phyloP scores from a whole-genome alignment of 2,888 invertebrate genomes.

The Campopleginae sp. region DNA sequence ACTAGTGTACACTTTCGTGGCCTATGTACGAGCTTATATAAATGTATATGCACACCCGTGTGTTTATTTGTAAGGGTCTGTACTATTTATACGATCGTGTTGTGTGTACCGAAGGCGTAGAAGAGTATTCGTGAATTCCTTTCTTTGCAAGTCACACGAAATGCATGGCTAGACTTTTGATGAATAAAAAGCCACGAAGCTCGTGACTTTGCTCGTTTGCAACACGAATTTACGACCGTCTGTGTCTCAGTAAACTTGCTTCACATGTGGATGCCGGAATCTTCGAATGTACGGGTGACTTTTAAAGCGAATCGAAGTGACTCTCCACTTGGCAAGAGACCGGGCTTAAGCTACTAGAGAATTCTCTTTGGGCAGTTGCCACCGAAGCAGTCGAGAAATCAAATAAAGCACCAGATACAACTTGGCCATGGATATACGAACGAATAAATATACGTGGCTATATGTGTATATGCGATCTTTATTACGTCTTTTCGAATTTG shows the following conservation, averaged over 20 bases:
- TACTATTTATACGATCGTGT: slow-evolving; percentile 38
- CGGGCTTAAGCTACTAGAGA: slow-evolving; percentile 78
- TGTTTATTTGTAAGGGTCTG: slow-evolving; percentile 20
- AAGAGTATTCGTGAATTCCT: slow-evolving; percentile 70
- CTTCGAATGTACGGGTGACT: slow-evolving; percentile 72
- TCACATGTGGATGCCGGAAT: background rate
- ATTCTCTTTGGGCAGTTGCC: slow-evolving; percentile 82
- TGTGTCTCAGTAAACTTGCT: background rate
- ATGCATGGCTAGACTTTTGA: background rate
- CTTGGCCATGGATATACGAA: slow-evolving; percentile 42
- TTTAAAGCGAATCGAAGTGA: slow-evolving; percentile 80
- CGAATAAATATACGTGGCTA: slow-evolving; percentile 6
- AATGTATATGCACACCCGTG: background rate
- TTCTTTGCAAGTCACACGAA: slow-evolving; percentile 67
- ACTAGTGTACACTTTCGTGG: slow-evolving; percentile 76
- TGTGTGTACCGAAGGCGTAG: slow-evolving; percentile 34
- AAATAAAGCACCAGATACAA: slow-evolving; percentile 57
- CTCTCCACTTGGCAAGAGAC: slow-evolving; percentile 76
- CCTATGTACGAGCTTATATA: slow-evolving; percentile 28
- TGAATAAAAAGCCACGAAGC: slow-evolving; percentile 16
- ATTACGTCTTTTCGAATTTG: background rate
- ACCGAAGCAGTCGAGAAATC: slow-evolving; percentile 68
- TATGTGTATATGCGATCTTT: background rate
- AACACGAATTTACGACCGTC: background rate
- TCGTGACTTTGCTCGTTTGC: background rate